Evolutionary conservation across 64 coral and sea anemone genomes (phyloP), one percentile per base, ranked within the genome.

Genomic region (Anthopleura sola): DNA sequence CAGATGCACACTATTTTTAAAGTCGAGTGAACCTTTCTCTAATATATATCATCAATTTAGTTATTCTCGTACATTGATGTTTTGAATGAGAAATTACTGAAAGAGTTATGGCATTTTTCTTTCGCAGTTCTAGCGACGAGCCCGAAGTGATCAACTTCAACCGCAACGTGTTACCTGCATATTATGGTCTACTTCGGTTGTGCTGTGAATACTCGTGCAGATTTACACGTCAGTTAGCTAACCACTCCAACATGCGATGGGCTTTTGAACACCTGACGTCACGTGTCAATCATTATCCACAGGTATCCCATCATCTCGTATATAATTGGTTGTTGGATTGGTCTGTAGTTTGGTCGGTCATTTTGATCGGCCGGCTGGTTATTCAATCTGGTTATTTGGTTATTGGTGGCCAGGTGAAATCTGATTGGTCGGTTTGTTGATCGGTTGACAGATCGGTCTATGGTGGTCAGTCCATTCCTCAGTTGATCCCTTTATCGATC

Each of bases 171-270:
- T 90, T 99, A 18, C 97, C 97, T 1, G 97, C 93, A 12, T 99
- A 99, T 82, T 99, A 99, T 60, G 97, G 97, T n/a, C 81, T 99
- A 23, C 84, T 99, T 5, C 66, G 97, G 20, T n/a, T 99, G 17
- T 94, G 92, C 37, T 99, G 97, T 88, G 97, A 99, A 55, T 90
- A 99, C 50, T 99, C 97, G 8, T 84, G 86, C 29, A 37, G 86
- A 18, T 99, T 99, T 69, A 95, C 97, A 0, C 89, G 90, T 32
- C 92, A 99, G 55, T 86, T 99, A 26, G 93, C 97, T 40, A 57
- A 68, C 34, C 97, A 99, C 36, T 87, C 92, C 21, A 99, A 99
- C 87, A 99, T 99, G 97, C 89, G 88, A 46, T 99, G 97, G 97
- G 97, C 97, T 18, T 99, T 99, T 85, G 97, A 99, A 74, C 88